Percentiles rank a stretch among this genome's conserved stretches.
Evolutionary conservation across 2,113 vertebrate species (phyloP).

Genomic region (Notarius lentiginosus): DNA sequence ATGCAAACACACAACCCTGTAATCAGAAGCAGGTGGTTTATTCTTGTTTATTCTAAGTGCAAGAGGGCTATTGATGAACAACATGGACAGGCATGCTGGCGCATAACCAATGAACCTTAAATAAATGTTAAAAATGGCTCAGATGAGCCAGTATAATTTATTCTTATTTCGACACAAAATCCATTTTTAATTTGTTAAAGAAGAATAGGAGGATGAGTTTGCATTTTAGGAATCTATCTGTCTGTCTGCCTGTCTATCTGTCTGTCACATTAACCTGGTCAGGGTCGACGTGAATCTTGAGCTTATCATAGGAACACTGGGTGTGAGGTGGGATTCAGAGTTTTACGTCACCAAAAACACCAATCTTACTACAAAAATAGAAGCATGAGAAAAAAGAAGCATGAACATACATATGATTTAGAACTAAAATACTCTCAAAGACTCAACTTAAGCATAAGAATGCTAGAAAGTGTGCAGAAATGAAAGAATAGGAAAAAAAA

Average conservation of each 20-base stretch:
- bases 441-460: not conserved
- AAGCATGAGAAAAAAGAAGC: not conserved
- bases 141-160: conserved; percentile 53
- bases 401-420: not conserved
- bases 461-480: not conserved
- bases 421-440: no score
- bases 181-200: not conserved
- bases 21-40: conserved; percentile 14
- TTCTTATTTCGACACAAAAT: conserved; percentile 45
- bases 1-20: not conserved
- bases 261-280: not conserved
- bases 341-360: not conserved
- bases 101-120: conserved; percentile 47
- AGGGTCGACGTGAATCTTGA: not conserved
- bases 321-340: not conserved
- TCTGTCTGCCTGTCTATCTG: not conserved
- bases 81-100: not conserved
- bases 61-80: not conserved
- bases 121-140: conserved; percentile 57
- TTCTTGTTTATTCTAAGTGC: conserved; percentile 23
- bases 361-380: not conserved
- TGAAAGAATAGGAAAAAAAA: not conserved
- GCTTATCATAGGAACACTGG: not conserved
- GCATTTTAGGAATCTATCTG: not conserved
- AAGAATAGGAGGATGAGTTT: not conserved